Base-by-base conservation (phyloP, 2,888 invertebrate genomes). In the Ophion slaviceki region DNA sequence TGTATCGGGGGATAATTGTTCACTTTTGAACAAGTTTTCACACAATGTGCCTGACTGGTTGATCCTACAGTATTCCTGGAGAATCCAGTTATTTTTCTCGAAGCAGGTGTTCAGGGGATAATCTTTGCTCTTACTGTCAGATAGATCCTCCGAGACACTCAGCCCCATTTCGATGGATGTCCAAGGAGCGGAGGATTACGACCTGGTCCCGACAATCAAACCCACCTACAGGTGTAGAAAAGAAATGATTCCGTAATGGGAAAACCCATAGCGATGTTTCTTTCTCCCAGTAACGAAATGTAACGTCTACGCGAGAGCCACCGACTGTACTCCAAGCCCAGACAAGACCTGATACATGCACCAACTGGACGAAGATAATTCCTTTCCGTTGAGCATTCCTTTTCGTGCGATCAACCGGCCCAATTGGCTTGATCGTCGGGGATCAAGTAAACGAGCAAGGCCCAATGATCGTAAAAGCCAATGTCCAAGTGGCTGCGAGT, bases 41-140 rank as follows among this genome's bases (percentile, higher is more conserved):
- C 14, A 53, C 4, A 53, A 53, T 53, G 17, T 17, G 53, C 14
- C 53, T 53, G 2, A 36, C 68, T 14, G 61, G 47, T 47, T 61
- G 14, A 74, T 68, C 62, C 53, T 10, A 14, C 5, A 53, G 40
- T 14, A 40, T 71, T 71, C 28, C 32, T 57, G 5, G n/a, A 74
- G 57, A 17, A 75, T 70, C 57, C 6, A 70, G 17, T 57, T 11
- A 64, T 68, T 78, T 62, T 77, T 68, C 61, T 2, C 17, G 47
- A 24, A 61, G 71, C 84, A 77, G 76, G 80, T 80, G 59, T 17
- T 14, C 7, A 75, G 17, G n/a, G 45, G 20, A 80, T 72, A 40
- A 84, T 71, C 24, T 36, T 74, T 20, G 14, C 53, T 17, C 17
- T 61, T 61, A 40, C 4, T 17, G 11, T 14, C 28, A 8, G 10